phyloP scores from a whole-genome alignment of 2,113 vertebrate genomes.

The Lagenorhynchus albirostris region DNA sequence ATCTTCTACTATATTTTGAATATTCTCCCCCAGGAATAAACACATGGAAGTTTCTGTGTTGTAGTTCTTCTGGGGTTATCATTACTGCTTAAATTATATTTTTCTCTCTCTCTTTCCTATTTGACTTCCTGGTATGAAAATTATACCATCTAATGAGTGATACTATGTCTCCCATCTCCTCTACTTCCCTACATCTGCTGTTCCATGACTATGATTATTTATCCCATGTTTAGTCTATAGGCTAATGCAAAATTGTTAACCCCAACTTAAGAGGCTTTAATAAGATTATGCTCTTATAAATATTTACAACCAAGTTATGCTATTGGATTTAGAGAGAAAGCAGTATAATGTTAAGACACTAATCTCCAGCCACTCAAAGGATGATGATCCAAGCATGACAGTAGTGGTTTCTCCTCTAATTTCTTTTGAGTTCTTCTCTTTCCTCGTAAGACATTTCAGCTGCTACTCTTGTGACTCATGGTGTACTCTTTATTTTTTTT shows the following conservation, averaged over 20 bases:
- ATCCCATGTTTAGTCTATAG: not conserved
- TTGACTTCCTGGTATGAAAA: not conserved
- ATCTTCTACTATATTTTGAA: not conserved
- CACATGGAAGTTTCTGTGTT: not conserved
- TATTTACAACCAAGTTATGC: slow-evolving; percentile 34
- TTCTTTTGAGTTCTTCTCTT: not conserved
- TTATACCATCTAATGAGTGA: not conserved
- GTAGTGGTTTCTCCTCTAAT: not conserved
- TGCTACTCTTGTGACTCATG: not conserved
- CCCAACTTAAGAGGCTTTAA: not conserved
- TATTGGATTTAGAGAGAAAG: not conserved
- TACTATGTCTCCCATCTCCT: not conserved
- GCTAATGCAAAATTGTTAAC: slow-evolving; percentile 7
- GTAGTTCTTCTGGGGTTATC: not conserved
- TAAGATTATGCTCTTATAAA: not conserved
- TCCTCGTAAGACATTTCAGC: not conserved
- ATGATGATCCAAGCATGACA: not conserved
- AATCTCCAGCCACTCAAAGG: not conserved
- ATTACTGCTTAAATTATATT: not conserved
- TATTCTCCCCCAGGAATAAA: not conserved
- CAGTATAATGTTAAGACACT: not conserved
- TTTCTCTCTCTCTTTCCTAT: not conserved
- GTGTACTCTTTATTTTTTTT: not conserved
- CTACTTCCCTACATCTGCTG: not conserved
- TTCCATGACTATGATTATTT: not conserved